Evolutionary conservation across 2,888 invertebrate genomes (phyloP).

Genomic region (Chrysolina oricalcia): DNA sequence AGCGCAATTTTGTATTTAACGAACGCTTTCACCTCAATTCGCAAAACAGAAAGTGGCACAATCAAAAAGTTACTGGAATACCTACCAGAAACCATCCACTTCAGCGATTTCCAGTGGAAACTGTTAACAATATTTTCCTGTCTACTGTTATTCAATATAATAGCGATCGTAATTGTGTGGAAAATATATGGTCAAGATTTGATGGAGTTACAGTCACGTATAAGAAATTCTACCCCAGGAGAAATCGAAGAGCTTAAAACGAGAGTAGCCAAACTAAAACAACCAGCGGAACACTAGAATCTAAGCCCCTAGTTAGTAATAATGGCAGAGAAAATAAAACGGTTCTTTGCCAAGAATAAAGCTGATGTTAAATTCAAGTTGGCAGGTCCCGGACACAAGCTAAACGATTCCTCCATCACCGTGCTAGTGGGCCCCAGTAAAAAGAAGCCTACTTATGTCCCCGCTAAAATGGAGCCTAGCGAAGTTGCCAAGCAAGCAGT

Average conservation of each 20-base stretch:
- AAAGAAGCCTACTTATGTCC: slow-evolving; percentile 59
- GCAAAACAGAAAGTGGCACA: slow-evolving; percentile 56
- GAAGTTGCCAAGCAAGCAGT: slow-evolving; percentile 87
- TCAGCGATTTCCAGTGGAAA: slow-evolving; percentile 79
- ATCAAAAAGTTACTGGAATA: slow-evolving; percentile 59
- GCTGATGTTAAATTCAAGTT: slow-evolving; percentile 89
- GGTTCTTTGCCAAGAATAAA: slow-evolving; percentile 92
- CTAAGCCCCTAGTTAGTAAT: slow-evolving; percentile 69
- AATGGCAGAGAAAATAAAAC: slow-evolving; percentile 87
- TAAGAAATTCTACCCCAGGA: slow-evolving; percentile 78
- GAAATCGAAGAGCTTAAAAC: slow-evolving; percentile 87
- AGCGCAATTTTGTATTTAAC: slow-evolving; percentile 51
- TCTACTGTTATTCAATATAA: slow-evolving; percentile 79
- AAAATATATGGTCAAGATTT: slow-evolving; percentile 82
- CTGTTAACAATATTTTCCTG: slow-evolving; percentile 81
- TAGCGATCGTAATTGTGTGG: slow-evolving; percentile 86
- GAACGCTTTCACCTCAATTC: slow-evolving; percentile 50
- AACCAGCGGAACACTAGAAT: slow-evolving; percentile 87
- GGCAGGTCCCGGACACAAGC: slow-evolving; percentile 83
- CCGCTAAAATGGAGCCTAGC: slow-evolving; percentile 76
- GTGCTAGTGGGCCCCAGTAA: slow-evolving; percentile 65
- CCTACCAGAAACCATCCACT: slow-evolving; percentile 62
- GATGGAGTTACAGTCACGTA: too few species aligned
- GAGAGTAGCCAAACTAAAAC: slow-evolving; percentile 85
- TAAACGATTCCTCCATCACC: slow-evolving; percentile 74